A percentile compares a stretch with the other conserved stretches of the same genome.
phyloP scores from a whole-genome alignment of 2,888 invertebrate species.

The Sesia apiformis region DNA sequence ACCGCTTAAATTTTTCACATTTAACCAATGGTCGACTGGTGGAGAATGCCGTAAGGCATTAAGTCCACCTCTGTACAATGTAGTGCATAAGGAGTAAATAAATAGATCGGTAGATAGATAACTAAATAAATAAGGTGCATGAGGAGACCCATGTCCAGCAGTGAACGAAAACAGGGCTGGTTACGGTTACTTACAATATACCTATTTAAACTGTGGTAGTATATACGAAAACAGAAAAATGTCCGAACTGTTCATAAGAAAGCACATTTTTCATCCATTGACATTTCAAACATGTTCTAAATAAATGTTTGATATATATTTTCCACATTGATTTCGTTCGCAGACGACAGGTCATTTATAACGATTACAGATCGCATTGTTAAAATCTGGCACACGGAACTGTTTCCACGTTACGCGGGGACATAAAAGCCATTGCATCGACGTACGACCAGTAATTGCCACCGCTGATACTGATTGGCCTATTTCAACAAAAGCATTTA shows the following conservation, averaged over 20 bases:
- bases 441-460: slow-evolving; percentile 30
- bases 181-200: no score
- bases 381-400: slow-evolving; percentile 11
- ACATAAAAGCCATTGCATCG: slow-evolving; percentile 21
- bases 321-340: neutral
- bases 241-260: neutral
- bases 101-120: no score
- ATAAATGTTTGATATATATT: neutral
- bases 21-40: no score
- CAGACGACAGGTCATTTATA: neutral
- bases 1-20: no score
- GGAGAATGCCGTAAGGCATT: no score
- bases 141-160: no score
- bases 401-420: slow-evolving; percentile 3
- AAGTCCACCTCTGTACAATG: no score
- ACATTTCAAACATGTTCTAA: neutral
- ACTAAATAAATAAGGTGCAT: no score
- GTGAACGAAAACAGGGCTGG: no score
- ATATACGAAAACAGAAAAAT: no score
- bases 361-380: slow-evolving; percentile 14
- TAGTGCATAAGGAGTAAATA: no score
- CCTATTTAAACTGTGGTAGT: no score
- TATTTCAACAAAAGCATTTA: slow-evolving; percentile 54
- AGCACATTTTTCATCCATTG: neutral
- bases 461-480: slow-evolving; percentile 45